Conservation (phyloP, 2,113 vertebrate species). For the Bubo scandiacus region DNA sequence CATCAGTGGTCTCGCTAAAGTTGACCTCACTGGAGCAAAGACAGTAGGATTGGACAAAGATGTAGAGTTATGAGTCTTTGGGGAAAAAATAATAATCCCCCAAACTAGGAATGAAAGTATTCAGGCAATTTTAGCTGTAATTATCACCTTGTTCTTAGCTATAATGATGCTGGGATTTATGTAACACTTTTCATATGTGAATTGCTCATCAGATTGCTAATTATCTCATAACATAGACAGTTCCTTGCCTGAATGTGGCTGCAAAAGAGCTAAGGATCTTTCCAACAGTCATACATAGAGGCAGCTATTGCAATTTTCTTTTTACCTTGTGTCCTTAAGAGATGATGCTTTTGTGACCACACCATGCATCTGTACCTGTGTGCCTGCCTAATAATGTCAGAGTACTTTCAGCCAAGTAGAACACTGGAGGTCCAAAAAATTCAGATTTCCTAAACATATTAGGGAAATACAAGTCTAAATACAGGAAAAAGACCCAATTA, state of each 20-base stretch:
- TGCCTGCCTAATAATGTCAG: background rate
- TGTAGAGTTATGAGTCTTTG: background rate
- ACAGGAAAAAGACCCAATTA: background rate
- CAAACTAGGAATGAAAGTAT: background rate
- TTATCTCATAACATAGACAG: background rate
- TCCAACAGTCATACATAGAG: background rate
- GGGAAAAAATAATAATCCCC: background rate
- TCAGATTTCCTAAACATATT: background rate
- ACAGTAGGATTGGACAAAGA: background rate
- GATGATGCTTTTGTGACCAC: background rate
- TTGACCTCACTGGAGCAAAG: background rate
- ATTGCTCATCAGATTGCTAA: slow-evolving; percentile 29
- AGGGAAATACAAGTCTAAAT: background rate
- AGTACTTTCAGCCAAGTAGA: background rate
- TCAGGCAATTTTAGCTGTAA: background rate
- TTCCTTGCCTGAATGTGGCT: background rate
- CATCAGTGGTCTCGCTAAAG: background rate
- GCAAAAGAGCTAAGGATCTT: background rate
- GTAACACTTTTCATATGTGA: background rate
- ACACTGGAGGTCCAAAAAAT: background rate
- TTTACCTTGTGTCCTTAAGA: background rate
- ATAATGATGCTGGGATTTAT: slow-evolving; percentile 24
- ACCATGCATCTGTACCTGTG: background rate
- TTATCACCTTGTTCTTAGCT: background rate
- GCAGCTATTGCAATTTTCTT: background rate